Conservation (phyloP, 2,888 invertebrate species). For the Furcula furcula region DNA sequence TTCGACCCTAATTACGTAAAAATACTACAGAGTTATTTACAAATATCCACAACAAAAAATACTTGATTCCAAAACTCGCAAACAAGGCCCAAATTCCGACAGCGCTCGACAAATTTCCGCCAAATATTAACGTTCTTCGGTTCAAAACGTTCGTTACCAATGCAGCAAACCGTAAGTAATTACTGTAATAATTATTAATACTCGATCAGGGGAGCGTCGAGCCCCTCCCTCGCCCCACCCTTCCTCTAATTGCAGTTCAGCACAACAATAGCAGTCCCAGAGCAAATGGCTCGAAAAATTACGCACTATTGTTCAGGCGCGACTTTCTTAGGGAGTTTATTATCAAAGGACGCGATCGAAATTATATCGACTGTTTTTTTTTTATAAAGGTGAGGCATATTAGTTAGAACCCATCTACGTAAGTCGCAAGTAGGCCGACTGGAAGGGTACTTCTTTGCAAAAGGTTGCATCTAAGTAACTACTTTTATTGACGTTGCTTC, state of each 20-base stretch:
- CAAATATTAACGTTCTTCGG: not conserved
- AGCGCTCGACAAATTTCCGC: not conserved
- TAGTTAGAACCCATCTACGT: too few species aligned
- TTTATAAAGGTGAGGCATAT: too few species aligned
- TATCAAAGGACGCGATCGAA: slow-evolving; percentile 9
- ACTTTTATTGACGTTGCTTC: too few species aligned
- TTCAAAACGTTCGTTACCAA: not conserved
- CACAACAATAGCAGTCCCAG: slow-evolving; percentile 41
- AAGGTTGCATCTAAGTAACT: too few species aligned
- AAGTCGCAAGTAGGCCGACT: too few species aligned
- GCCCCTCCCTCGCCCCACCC: slow-evolving; percentile 12
- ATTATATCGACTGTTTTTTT: slow-evolving; percentile 1
- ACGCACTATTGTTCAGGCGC: slow-evolving; percentile 50
- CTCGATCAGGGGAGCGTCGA: slow-evolving; percentile 40
- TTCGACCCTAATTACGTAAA: too few species aligned
- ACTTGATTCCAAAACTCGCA: too few species aligned
- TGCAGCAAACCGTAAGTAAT: slow-evolving; percentile 34
- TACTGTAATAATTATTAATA: slow-evolving; percentile 49
- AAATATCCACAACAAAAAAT: too few species aligned
- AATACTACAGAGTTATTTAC: too few species aligned
- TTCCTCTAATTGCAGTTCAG: slow-evolving; percentile 43
- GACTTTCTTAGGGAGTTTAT: slow-evolving; percentile 19
- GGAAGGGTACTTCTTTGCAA: too few species aligned
- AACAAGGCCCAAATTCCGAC: not conserved
- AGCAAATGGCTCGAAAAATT: slow-evolving; percentile 68